These are phyloP conservation scores for Eulemur coronatus DNA, from an alignment of 2,797 vertebrate genomes.

Conservation along the genomic window DNA sequence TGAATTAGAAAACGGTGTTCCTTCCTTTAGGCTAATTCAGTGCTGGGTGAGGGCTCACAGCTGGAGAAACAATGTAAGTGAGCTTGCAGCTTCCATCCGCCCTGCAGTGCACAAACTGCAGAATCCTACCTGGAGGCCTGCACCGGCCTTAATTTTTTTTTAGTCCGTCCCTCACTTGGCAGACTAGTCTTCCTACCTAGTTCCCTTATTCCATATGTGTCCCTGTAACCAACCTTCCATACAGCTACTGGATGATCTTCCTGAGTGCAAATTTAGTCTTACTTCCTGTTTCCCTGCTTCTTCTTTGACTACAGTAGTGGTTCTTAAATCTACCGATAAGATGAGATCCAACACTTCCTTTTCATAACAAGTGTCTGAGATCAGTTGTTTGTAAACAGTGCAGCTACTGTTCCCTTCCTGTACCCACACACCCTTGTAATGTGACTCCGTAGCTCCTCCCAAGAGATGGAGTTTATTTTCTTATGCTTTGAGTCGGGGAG, in stretches of 20 bases:
- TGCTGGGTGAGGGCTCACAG: background rate
- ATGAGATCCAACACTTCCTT: background rate
- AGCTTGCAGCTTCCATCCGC: background rate
- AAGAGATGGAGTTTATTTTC: background rate
- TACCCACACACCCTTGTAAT: rapidly evolving
- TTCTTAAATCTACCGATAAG: background rate
- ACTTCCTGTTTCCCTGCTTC: background rate
- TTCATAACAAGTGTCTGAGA: background rate
- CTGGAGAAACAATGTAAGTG: background rate
- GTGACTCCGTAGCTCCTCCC: background rate
- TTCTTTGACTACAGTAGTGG: background rate
- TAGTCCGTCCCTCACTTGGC: background rate
- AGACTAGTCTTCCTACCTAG: background rate
- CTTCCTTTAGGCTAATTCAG: background rate
- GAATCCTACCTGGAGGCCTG: background rate
- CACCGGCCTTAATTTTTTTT: background rate
- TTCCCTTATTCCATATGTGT: background rate
- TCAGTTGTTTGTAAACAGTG: background rate
- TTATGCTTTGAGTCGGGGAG: background rate
- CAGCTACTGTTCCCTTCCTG: background rate
- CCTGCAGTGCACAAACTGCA: background rate
- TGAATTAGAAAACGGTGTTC: background rate
- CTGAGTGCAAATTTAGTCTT: background rate
- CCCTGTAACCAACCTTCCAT: background rate
- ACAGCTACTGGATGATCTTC: background rate